Conservation (phyloP, 2,888 invertebrate genomes). For the Diarsia mendica region DNA sequence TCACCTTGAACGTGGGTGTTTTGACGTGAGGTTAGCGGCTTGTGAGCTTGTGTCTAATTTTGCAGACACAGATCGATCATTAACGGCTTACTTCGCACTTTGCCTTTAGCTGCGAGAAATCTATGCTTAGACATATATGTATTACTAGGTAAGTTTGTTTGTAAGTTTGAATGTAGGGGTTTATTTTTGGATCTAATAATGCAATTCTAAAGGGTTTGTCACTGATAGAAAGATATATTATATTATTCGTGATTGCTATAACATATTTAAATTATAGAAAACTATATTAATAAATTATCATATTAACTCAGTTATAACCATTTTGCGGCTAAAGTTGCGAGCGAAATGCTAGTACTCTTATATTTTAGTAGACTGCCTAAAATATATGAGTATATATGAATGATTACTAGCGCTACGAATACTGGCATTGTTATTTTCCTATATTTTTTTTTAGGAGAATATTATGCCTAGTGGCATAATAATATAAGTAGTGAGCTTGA, state of each 20-base stretch:
- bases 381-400: background rate
- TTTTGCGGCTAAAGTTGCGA: too few species aligned
- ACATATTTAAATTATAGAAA: too few species aligned
- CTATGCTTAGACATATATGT: too few species aligned
- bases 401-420: conserved; percentile 17
- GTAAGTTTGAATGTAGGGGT: too few species aligned
- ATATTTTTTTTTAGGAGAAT: background rate
- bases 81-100: conserved; percentile 34
- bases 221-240: too few species aligned
- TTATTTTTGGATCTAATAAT: too few species aligned
- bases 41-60: conserved; percentile 35
- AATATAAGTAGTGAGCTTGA: conserved; percentile 2
- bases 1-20: conserved; percentile 53
- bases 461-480: conserved; percentile 1
- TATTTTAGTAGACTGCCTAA: conserved; percentile 11
- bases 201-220: too few species aligned
- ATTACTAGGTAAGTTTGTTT: too few species aligned
- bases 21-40: conserved; percentile 14
- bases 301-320: too few species aligned
- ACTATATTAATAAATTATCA: too few species aligned
- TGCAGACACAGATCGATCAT: conserved; percentile 52
- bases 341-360: background rate
- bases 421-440: conserved; percentile 1
- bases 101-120: conserved; percentile 16
- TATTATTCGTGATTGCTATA: too few species aligned